Evolutionary conservation across 2,113 vertebrate species (phyloP).

Genomic region (Platanista minor): DNA sequence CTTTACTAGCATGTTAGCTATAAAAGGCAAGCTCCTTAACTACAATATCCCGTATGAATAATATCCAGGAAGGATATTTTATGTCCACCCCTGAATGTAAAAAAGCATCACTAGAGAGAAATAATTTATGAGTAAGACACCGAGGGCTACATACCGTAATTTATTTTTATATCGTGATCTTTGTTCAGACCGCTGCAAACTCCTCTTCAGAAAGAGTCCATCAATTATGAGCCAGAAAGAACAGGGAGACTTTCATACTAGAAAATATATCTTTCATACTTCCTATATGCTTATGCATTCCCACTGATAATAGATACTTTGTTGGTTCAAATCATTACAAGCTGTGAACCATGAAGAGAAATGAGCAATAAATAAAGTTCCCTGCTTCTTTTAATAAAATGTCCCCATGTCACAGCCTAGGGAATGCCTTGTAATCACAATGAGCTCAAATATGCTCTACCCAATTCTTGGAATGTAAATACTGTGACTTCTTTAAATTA

Average conservation of each 20-base stretch:
- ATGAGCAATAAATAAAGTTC: constrained; percentile 57
- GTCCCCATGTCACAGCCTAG: not conserved
- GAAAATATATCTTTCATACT: constrained; percentile 24
- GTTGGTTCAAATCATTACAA: constrained; percentile 62
- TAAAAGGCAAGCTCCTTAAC: not conserved
- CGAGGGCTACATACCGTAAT: not conserved
- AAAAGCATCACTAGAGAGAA: constrained; percentile 27
- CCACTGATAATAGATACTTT: constrained; percentile 52
- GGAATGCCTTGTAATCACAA: not conserved
- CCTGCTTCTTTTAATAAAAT: constrained; percentile 55
- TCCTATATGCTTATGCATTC: not conserved
- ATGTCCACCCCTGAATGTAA: constrained; percentile 33
- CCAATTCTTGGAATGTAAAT: not conserved
- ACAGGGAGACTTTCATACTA: not conserved
- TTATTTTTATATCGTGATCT: constrained; percentile 52
- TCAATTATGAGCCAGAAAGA: constrained; percentile 19
- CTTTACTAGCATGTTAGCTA: too few species aligned
- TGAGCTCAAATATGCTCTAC: not conserved
- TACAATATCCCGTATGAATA: not conserved
- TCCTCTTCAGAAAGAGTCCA: constrained; percentile 44
- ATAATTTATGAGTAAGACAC: constrained; percentile 45
- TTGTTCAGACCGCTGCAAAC: constrained; percentile 31
- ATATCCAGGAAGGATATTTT: not conserved
- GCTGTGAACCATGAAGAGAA: constrained; percentile 67
- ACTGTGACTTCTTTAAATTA: not conserved